Evolutionary conservation across 2,797 vertebrate species (phyloP).

Genomic region (Hippopotamyrus pictus): DNA sequence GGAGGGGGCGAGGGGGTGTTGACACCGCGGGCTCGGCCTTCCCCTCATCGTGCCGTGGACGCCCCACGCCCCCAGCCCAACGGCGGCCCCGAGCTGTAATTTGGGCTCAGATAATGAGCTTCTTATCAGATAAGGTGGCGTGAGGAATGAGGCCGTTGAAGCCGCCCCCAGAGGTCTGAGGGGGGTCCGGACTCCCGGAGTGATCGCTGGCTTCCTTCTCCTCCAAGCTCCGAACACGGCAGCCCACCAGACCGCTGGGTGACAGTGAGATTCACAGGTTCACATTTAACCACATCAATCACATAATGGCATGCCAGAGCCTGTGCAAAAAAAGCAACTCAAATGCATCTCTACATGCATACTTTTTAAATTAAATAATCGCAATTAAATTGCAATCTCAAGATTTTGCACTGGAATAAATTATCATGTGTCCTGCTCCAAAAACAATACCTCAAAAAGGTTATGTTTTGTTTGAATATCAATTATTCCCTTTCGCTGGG

Average conservation of each 20-base stretch:
- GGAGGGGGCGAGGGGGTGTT: conserved; percentile 56
- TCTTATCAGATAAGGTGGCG: conserved; percentile 80
- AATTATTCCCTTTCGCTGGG: background rate
- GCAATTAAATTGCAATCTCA: background rate
- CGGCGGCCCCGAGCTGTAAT: conserved; percentile 69
- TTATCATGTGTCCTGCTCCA: background rate
- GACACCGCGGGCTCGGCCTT: conserved; percentile 71
- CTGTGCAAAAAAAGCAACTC: background rate
- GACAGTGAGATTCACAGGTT: background rate
- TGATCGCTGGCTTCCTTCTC: background rate
- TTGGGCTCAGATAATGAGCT: conserved; percentile 71
- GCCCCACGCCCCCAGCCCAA: conserved; percentile 58
- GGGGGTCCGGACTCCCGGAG: conserved; percentile 65
- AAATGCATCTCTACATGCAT: background rate
- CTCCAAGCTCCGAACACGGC: background rate
- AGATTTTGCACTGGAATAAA: background rate
- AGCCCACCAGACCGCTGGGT: background rate
- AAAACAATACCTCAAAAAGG: background rate
- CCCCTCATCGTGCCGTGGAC: conserved; percentile 53
- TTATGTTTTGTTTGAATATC: background rate
- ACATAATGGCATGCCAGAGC: background rate
- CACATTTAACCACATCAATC: background rate
- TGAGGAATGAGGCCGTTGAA: conserved; percentile 74
- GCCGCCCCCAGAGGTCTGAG: conserved; percentile 62
- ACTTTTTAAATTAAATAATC: background rate